Percentiles rank a stretch among this genome's conserved stretches.
These are phyloP conservation scores for Turnix velox DNA, from an alignment of 2,113 vertebrate species.

Conservation along the genomic window DNA sequence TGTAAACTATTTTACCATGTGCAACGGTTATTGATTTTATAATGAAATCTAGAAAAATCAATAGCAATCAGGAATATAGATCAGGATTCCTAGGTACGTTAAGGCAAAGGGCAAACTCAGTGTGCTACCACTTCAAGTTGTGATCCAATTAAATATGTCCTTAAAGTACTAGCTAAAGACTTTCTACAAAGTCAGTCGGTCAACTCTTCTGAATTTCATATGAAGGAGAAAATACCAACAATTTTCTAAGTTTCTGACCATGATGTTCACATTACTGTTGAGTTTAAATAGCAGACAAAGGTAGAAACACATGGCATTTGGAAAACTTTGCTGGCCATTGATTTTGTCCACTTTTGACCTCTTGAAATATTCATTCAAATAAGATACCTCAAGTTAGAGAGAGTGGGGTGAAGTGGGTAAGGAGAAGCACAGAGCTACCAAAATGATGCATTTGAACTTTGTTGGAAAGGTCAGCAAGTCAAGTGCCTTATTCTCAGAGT, in stretches of 20 bases:
- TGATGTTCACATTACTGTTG: neutral
- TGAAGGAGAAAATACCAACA: neutral
- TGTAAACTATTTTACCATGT: slow-evolving; percentile 81
- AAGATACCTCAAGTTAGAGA: neutral
- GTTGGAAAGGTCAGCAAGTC: slow-evolving; percentile 21
- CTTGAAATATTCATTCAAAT: slow-evolving; percentile 18
- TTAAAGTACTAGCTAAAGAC: slow-evolving; percentile 70
- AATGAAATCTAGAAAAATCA: slow-evolving; percentile 87
- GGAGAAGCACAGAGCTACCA: neutral
- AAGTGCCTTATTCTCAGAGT: slow-evolving; percentile 23
- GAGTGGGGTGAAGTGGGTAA: neutral
- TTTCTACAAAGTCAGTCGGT: slow-evolving; percentile 55
- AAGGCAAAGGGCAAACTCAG: slow-evolving; percentile 75
- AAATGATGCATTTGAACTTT: slow-evolving; percentile 37
- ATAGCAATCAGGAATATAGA: slow-evolving; percentile 85
- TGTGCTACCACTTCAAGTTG: slow-evolving; percentile 74
- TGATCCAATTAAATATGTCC: slow-evolving; percentile 74
- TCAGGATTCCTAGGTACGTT: slow-evolving; percentile 77
- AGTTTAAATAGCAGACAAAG: neutral
- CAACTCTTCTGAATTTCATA: neutral
- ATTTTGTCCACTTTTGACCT: neutral
- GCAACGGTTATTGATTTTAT: slow-evolving; percentile 84
- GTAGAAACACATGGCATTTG: neutral
- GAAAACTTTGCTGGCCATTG: neutral
- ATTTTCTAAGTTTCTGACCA: neutral